A percentile compares a stretch with the other conserved stretches of the same genome.
Evolutionary conservation across 2,113 vertebrate species (phyloP).

Genomic region (Neodontobutis hainanensis): DNA sequence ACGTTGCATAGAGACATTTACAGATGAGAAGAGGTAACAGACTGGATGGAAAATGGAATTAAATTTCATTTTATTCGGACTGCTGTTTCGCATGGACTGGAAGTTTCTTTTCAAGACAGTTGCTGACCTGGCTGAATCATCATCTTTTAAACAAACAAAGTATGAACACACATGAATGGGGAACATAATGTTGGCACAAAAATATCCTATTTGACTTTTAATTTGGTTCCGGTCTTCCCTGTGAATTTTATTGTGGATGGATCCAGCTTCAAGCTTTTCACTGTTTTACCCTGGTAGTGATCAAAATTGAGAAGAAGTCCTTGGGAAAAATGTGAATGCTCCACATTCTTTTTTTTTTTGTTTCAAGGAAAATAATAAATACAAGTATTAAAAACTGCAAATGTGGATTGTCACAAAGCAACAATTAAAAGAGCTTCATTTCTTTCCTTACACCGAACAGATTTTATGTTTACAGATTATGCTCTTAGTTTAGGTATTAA

Average conservation of each 20-base stretch:
- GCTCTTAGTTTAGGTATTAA: background rate
- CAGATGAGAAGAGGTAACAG: slow-evolving; percentile 40
- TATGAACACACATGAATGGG: slow-evolving; percentile 50
- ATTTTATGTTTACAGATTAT: background rate
- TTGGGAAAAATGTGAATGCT: slow-evolving; percentile 97
- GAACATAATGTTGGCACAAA: slow-evolving; percentile 58
- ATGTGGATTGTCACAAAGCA: slow-evolving; percentile 72
- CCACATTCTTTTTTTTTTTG: slow-evolving; percentile 91
- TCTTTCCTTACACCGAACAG: background rate
- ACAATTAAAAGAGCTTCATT: slow-evolving; percentile 1
- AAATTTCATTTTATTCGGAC: slow-evolving; percentile 77
- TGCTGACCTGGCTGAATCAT: slow-evolving; percentile 57
- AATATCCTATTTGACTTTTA: slow-evolving; percentile 89
- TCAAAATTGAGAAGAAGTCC: slow-evolving; percentile 89
- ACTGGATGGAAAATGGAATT: slow-evolving; percentile 30
- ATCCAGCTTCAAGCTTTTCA: slow-evolving; percentile 92
- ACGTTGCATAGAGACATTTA: slow-evolving; percentile 86
- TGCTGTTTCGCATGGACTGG: slow-evolving; percentile 95
- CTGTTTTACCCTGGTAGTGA: slow-evolving; percentile 92
- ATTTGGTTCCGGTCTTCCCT: slow-evolving; percentile 87
- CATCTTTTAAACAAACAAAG: slow-evolving; percentile 48
- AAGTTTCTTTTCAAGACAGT: slow-evolving; percentile 89
- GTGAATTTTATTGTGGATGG: slow-evolving; percentile 88
- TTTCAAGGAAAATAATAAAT: slow-evolving; percentile 91
- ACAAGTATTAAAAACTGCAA: slow-evolving; percentile 85